Conservation (phyloP, 2,888 invertebrate species). For the Stenodera caucasica region DNA sequence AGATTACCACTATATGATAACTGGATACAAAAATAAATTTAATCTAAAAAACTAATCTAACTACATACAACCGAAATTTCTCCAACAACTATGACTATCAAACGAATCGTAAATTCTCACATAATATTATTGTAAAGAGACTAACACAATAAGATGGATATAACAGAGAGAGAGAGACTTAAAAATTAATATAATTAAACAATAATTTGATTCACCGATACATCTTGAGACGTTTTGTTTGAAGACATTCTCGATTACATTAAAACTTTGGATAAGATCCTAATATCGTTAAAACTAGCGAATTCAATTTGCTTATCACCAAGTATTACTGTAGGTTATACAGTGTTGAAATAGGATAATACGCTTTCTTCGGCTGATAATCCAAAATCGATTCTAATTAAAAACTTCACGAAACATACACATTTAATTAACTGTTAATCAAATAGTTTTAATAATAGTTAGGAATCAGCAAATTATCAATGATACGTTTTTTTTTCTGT, state of each 20-base stretch:
- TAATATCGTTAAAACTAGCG: slow-evolving; percentile 32
- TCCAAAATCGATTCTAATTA: slow-evolving; percentile 9
- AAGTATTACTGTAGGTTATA: slow-evolving; percentile 16
- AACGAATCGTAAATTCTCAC: slow-evolving; percentile 4
- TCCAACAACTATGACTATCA: background rate
- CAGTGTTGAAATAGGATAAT: slow-evolving; percentile 5
- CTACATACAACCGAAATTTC: slow-evolving; percentile 7
- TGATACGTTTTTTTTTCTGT: too few relatives aligned
- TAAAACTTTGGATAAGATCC: slow-evolving; percentile 32
- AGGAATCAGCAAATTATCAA: too few relatives aligned
- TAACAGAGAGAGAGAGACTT: too few relatives aligned
- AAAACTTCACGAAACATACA: slow-evolving; percentile 6
- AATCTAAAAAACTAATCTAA: slow-evolving; percentile 9
- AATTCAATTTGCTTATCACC: slow-evolving; percentile 38
- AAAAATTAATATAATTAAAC: slow-evolving; percentile 5
- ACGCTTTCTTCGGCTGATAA: background rate
- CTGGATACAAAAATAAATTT: slow-evolving; percentile 22
- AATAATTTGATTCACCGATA: slow-evolving; percentile 9
- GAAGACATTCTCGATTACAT: slow-evolving; percentile 32
- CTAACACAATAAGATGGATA: too few relatives aligned
- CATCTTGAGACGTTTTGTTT: slow-evolving; percentile 24
- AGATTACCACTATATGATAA: slow-evolving; percentile 27
- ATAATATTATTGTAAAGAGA: too few relatives aligned
- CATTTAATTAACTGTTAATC: slow-evolving; percentile 6
- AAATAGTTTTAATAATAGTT: background rate